These are phyloP conservation scores for Liodrosophila aerea DNA, from an alignment of 2,888 invertebrate genomes.

Conservation along the genomic window DNA sequence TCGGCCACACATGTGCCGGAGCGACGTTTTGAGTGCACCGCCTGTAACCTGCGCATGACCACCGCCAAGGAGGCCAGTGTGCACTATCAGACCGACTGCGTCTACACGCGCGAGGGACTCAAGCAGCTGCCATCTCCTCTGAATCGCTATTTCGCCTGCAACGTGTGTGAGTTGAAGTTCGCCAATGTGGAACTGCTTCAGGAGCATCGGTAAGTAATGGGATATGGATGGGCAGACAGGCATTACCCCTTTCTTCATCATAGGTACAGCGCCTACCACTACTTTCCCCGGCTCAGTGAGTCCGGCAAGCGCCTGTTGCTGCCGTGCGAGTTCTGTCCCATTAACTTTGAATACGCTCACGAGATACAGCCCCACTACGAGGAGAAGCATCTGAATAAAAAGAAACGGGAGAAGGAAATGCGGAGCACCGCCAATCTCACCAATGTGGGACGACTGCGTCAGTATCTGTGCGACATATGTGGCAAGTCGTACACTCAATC, in stretches of 20 bases:
- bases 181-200: conserved; percentile 78
- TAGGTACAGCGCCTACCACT: conserved; percentile 79
- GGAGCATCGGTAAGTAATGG: conserved; percentile 79
- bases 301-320: conserved; percentile 60
- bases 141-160: conserved; percentile 80
- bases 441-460: conserved; percentile 74
- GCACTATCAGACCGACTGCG: conserved; percentile 84
- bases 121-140: conserved; percentile 64
- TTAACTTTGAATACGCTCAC: conserved; percentile 71
- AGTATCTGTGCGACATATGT: conserved; percentile 85
- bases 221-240: no score
- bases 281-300: conserved; percentile 79
- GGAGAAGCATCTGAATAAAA: conserved; percentile 84
- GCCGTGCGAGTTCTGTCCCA: conserved; percentile 81
- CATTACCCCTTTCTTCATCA: no score
- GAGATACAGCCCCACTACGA: conserved; percentile 83
- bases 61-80: conserved; percentile 84
- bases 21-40: conserved; percentile 80
- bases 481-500: conserved; percentile 86
- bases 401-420: conserved; percentile 81
- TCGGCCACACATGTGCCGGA: conserved; percentile 77
- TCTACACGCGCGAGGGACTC: conserved; percentile 76
- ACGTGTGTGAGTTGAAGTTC: conserved; percentile 81
- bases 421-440: conserved; percentile 39
- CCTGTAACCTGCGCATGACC: conserved; percentile 82